Conservation (phyloP, 2,888 invertebrate genomes). For the Stramonita haemastoma region DNA sequence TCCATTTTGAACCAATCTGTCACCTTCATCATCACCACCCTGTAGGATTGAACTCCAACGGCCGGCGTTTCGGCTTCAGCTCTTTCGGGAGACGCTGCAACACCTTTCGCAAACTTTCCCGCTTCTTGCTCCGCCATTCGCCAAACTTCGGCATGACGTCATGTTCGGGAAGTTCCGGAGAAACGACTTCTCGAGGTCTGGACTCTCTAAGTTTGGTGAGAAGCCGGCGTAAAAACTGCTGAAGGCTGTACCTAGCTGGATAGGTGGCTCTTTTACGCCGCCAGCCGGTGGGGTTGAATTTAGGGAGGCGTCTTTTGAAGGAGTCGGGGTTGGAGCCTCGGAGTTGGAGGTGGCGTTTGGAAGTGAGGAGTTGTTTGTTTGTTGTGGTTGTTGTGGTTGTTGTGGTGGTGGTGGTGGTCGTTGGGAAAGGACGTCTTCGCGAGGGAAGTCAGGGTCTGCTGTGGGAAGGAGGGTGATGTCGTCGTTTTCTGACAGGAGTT, state of each 20-base stretch:
- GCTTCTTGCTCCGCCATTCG: constrained; percentile 26
- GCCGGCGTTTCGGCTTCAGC: constrained; percentile 37
- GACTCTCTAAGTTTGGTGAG: not conserved
- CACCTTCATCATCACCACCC: constrained; percentile 24
- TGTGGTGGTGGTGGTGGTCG: not conserved
- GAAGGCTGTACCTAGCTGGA: too few species aligned
- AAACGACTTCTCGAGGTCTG: not conserved
- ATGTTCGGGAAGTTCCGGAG: not conserved
- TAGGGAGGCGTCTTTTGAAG: constrained; percentile 7
- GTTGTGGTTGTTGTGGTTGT: too few species aligned
- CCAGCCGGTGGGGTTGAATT: constrained; percentile 43
- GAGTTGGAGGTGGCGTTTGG: not conserved
- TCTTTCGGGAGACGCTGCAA: not conserved
- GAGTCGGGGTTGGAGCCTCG: not conserved
- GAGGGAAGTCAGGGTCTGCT: not conserved
- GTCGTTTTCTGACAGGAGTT: constrained; percentile 37
- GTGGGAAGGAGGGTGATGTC: not conserved
- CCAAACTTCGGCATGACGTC: constrained; percentile 2
- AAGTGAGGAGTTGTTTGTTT: not conserved
- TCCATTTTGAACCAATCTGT: too few species aligned
- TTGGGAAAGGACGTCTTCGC: not conserved
- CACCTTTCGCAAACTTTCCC: not conserved
- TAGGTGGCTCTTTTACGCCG: constrained; percentile 19
- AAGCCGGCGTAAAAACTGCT: not conserved
- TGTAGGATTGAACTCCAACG: constrained; percentile 41